A percentile compares a stretch with the other conserved stretches of the same genome.
Conservation (phyloP, 1,140 invertebrate genomes). For the Harlomillsia oculata region DNA sequence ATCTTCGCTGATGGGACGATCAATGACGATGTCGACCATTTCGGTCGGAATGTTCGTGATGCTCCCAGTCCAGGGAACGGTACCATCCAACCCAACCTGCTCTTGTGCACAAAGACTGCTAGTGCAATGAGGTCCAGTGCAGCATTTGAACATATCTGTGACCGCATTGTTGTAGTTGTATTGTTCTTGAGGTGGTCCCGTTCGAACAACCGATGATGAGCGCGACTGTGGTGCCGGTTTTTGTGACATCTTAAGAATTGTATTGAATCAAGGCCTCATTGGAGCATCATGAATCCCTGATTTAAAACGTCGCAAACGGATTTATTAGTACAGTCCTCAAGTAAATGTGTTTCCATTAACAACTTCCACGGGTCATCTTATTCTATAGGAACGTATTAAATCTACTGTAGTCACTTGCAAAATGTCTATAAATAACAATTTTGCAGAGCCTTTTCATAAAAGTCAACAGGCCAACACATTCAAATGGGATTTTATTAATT, state of each 20-base stretch:
- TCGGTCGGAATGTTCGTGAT: constrained; percentile 24
- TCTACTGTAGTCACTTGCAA: no score
- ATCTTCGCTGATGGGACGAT: constrained; percentile 9
- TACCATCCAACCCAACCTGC: background rate
- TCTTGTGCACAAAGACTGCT: background rate
- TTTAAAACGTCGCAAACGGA: no score
- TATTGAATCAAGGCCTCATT: no score
- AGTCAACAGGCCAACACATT: no score
- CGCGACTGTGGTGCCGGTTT: background rate
- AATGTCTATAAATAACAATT: no score
- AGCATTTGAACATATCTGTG: constrained; percentile 9
- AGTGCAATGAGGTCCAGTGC: background rate
- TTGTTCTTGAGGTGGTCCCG: background rate
- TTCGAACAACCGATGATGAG: background rate
- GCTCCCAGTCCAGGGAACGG: background rate
- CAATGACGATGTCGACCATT: constrained; percentile 18
- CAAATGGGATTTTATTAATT: no score
- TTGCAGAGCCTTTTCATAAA: no score
- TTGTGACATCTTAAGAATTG: background rate
- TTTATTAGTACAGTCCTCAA: background rate
- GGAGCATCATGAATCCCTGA: no score
- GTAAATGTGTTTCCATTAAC: background rate
- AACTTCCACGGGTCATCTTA: no score
- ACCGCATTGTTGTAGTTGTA: background rate
- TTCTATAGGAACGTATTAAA: no score